Conservation (phyloP, 1,140 invertebrate species). For the Copidosoma floridanum region DNA sequence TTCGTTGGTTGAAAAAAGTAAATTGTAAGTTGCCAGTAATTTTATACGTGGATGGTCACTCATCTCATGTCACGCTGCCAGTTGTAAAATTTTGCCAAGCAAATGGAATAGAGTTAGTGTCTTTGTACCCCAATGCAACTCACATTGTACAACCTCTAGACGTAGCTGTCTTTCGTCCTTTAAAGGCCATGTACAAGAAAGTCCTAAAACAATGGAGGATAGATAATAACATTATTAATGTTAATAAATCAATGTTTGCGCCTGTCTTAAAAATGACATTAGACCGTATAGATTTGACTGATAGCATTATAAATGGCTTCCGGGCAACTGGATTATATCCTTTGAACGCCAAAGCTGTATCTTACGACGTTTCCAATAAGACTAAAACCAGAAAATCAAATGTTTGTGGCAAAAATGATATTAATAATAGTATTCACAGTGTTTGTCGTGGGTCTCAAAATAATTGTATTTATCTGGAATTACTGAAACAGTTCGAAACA, state of each 20-base stretch:
- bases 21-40: not conserved
- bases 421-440: no score
- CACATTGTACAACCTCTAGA: not conserved
- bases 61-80: not conserved
- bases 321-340: not conserved
- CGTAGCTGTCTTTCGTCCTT: not conserved
- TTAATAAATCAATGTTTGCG: not conserved
- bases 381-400: constrained; percentile 27
- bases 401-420: no score
- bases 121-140: not conserved
- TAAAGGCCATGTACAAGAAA: not conserved
- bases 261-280: not conserved
- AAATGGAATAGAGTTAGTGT: not conserved
- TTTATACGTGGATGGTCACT: not conserved
- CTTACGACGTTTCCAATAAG: not conserved
- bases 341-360: not conserved
- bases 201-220: not conserved
- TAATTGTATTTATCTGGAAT: no score
- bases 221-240: not conserved
- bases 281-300: not conserved
- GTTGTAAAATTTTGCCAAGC: not conserved
- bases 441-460: no score
- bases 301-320: not conserved
- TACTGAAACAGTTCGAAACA: no score
- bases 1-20: no score